Percentiles rank a stretch among this genome's conserved stretches.
phyloP scores from a whole-genome alignment of 1,140 invertebrate species.

The Drosophila gunungcola region DNA sequence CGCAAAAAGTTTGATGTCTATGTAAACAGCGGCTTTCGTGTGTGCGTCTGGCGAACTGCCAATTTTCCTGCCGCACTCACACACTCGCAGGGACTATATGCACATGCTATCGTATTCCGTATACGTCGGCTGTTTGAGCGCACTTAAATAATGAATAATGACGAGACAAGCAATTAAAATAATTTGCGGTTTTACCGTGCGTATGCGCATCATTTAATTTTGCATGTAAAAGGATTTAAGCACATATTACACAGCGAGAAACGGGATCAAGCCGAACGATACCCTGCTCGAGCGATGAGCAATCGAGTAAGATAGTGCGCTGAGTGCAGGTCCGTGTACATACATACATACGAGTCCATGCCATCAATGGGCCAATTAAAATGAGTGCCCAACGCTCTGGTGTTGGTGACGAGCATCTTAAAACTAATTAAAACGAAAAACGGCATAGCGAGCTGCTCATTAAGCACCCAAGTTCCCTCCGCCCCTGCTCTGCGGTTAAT shows the following conservation, averaged over 20 bases:
- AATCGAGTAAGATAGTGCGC: neutral
- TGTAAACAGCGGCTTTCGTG: conserved; percentile 77
- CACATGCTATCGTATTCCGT: conserved; percentile 46
- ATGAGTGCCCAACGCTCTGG: conserved; percentile 40
- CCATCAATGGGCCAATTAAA: conserved; percentile 84
- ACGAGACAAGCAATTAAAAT: conserved; percentile 85
- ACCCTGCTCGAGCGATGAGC: too few species aligned
- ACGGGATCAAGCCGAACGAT: neutral
- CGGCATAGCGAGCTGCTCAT: conserved; percentile 84
- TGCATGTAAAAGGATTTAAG: conserved; percentile 82
- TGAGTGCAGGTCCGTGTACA: neutral
- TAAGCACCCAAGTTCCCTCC: conserved; percentile 57
- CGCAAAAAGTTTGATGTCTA: conserved; percentile 78
- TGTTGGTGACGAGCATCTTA: conserved; percentile 80
- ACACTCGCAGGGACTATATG: conserved; percentile 22
- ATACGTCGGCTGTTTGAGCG: conserved; percentile 70
- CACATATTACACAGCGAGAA: conserved; percentile 75
- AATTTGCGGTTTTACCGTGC: conserved; percentile 84
- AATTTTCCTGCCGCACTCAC: conserved; percentile 53
- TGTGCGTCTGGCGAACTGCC: conserved; percentile 38
- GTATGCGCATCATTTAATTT: conserved; percentile 85
- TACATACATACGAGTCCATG: conserved; percentile 2
- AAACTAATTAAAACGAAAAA: conserved; percentile 83
- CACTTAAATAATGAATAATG: conserved; percentile 85
- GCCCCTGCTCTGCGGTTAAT: conserved; percentile 71